These are phyloP conservation scores for Drosophila buzzatii DNA, from an alignment of 2,888 invertebrate genomes.

Conservation along the genomic window DNA sequence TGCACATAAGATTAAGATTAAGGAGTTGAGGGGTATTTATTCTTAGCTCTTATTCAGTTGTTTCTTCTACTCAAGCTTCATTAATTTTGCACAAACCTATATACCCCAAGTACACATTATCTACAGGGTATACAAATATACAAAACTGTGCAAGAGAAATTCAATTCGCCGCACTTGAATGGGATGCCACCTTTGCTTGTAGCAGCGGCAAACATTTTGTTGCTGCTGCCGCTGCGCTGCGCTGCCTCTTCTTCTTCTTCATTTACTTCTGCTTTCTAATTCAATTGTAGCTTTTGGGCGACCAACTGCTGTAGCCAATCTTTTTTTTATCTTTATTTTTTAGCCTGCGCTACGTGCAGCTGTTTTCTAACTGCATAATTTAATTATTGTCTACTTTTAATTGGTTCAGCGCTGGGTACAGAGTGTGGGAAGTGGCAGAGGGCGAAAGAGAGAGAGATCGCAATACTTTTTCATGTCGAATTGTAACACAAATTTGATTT, in stretches of 20 bases:
- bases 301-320: constrained; percentile 26
- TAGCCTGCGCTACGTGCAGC: constrained; percentile 43
- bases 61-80: background rate
- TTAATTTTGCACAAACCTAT: background rate
- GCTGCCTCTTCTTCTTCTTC: background rate
- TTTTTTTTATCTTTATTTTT: constrained; percentile 12
- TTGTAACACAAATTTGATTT: constrained; percentile 57
- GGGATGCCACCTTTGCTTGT: constrained; percentile 45
- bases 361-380: constrained; percentile 76
- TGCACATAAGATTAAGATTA: background rate
- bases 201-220: constrained; percentile 50
- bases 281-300: constrained; percentile 64
- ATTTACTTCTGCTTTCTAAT: constrained; percentile 49
- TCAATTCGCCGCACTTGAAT: constrained; percentile 79
- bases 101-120: background rate
- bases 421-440: background rate
- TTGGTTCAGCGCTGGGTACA: constrained; percentile 55
- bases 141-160: constrained; percentile 44
- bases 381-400: constrained; percentile 83
- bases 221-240: background rate
- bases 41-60: background rate
- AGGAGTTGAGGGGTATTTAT: rapidly evolving
- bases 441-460: background rate
- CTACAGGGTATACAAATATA: background rate
- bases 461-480: constrained; percentile 28